Evolutionary conservation across 2,888 invertebrate species (phyloP), one percentile per base, ranked within the genome.

Genomic region (Lepidocyrtoides sp.): DNA sequence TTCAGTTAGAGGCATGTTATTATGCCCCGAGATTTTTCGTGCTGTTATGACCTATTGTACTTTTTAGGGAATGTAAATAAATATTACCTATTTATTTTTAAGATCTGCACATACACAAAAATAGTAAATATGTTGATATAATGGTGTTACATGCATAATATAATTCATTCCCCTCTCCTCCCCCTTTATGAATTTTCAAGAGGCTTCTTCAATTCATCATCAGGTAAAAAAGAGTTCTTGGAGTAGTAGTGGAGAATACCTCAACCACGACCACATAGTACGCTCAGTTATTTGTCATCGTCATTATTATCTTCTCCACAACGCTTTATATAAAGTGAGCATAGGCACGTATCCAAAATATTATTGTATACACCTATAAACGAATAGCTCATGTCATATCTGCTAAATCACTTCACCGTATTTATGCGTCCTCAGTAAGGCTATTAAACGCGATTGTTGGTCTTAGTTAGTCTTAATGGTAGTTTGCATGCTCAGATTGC

Each of bases 11-110:
- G 17, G 29, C 26, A 54, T 51, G 29, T 54, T 41, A 32, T 29
- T 54, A 48, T 77, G 17, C 29, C 54, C 29, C 29, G 51, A n/a
- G 77, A 77, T 77, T 77, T 29, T 77, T 77, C 29, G 48, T 26
- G 14, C 26, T 75, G 26, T 75, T 23, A 54, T 77, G 32, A 32
- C 26, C 77, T 54, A 51, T 77, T 77, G 54, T 77, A 77, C 77
- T 77, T 77, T 77, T 77, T 77, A 77, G 51, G 77, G 54, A 54
- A 77, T 77, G 77, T 17, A 29, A 77, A 77, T 77, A 77, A 77
- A 77, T 77, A 77, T 77, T 77, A 41, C 77, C 54, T 29, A 51
- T 51, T 54, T 54, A 54, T 77, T 77, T 32, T 54, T 17, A 54
- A 77, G 77, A 77, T 54, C 54, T 77, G 29, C 17, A 36, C 77